Percentiles rank a stretch among this genome's conserved stretches.
These are phyloP conservation scores for Peromyscus attwateri DNA, from an alignment of 2,797 vertebrate genomes.

Conservation along the genomic window DNA sequence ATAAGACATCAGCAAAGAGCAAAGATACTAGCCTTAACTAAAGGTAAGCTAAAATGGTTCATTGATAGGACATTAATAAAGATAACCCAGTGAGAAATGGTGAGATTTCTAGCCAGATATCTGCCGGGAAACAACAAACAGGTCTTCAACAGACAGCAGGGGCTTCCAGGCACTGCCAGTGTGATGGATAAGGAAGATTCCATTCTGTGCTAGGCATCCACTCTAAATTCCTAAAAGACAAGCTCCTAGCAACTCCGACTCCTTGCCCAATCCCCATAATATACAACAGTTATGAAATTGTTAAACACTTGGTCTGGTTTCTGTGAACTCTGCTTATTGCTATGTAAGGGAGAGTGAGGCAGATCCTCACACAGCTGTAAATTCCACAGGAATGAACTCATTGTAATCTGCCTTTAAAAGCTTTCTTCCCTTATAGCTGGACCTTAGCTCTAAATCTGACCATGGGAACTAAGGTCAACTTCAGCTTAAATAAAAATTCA, in stretches of 20 bases:
- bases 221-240: background rate
- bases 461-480: background rate
- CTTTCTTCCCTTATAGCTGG: background rate
- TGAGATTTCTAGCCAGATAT: background rate
- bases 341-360: background rate
- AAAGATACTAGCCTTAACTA: background rate
- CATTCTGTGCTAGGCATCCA: background rate
- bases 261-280: background rate
- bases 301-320: background rate
- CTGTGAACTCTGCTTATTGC: background rate
- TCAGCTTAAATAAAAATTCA: background rate
- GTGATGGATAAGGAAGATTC: background rate
- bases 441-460: background rate
- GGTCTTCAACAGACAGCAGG: background rate
- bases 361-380: background rate
- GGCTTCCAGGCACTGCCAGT: background rate
- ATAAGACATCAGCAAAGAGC: background rate
- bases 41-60: conserved; percentile 13
- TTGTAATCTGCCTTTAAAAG: background rate
- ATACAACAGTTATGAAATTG: background rate
- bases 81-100: background rate
- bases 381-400: background rate
- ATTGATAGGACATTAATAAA: conserved; percentile 2
- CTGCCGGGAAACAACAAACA: background rate
- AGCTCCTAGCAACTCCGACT: background rate